phyloP scores from a whole-genome alignment of 2,797 vertebrate species.

The Hydrolagus colliei region DNA sequence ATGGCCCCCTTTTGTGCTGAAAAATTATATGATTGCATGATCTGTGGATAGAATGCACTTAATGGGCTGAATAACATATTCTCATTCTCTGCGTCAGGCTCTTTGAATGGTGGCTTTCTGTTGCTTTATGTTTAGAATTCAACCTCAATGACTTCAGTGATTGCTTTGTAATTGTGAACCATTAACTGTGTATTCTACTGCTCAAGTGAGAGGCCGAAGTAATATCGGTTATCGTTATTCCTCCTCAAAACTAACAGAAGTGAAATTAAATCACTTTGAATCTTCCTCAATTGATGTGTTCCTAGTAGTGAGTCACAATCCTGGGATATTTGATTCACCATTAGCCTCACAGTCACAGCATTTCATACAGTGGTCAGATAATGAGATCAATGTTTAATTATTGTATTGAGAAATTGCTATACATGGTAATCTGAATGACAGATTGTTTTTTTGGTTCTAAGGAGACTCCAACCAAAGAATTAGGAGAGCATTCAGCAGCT shows the following conservation, averaged over 20 bases:
- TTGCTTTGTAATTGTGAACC: not conserved
- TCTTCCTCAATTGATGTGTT: not conserved
- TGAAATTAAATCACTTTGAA: not conserved
- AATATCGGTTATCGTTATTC: not conserved
- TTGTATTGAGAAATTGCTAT: not conserved
- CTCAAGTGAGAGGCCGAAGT: not conserved
- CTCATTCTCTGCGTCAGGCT: no score
- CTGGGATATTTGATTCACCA: no score
- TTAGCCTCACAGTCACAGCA: no score
- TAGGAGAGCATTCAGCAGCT: conserved; percentile 66
- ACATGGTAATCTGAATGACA: not conserved
- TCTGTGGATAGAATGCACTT: no score
- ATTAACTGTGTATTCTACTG: not conserved
- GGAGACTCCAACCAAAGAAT: conserved; percentile 95
- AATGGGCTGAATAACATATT: no score
- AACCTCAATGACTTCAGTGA: no score
- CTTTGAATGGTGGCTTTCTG: not conserved
- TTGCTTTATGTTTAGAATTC: no score
- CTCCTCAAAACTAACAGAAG: not conserved
- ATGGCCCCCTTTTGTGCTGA: no score
- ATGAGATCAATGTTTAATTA: not conserved
- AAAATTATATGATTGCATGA: no score
- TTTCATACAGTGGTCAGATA: not conserved
- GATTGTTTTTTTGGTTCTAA: conserved; percentile 43
- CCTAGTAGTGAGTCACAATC: no score